phyloP scores from a whole-genome alignment of 2,888 invertebrate genomes.

The Yponomeuta cagnagella region DNA sequence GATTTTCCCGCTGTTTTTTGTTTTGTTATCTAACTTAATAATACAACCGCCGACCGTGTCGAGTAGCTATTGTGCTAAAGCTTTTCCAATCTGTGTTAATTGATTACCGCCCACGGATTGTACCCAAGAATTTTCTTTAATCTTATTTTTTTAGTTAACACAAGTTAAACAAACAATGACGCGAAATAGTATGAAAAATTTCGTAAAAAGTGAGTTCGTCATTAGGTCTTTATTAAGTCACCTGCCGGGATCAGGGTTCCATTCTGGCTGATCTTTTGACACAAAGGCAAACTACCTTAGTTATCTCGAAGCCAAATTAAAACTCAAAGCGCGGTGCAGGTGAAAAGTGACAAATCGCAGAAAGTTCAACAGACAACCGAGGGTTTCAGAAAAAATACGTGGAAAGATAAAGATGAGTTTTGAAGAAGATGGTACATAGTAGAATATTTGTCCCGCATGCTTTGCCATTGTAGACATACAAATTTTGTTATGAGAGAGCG shows the following conservation, averaged over 20 bases:
- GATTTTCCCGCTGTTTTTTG: not conserved
- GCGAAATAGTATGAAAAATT: not conserved
- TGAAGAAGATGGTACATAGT: too few relatives aligned
- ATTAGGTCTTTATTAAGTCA: not conserved
- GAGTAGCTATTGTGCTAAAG: not conserved
- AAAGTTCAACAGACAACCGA: not conserved
- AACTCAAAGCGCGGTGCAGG: not conserved
- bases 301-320: not conserved
- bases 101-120: not conserved
- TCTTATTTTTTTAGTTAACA: not conserved
- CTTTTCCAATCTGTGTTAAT: not conserved
- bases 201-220: not conserved
- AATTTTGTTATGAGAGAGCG: too few relatives aligned
- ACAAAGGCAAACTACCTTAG: not conserved
- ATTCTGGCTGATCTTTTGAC: not conserved
- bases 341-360: not conserved
- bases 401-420: too few relatives aligned
- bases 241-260: not conserved
- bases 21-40: not conserved
- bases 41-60: not conserved
- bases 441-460: too few relatives aligned
- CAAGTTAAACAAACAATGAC: not conserved
- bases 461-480: too few relatives aligned
- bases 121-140: too few relatives aligned
- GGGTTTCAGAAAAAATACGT: too few relatives aligned